A percentile compares a stretch with the other conserved stretches of the same genome.
Evolutionary conservation across 2,888 invertebrate species (phyloP).

Genomic region (Heliconius hortense): DNA sequence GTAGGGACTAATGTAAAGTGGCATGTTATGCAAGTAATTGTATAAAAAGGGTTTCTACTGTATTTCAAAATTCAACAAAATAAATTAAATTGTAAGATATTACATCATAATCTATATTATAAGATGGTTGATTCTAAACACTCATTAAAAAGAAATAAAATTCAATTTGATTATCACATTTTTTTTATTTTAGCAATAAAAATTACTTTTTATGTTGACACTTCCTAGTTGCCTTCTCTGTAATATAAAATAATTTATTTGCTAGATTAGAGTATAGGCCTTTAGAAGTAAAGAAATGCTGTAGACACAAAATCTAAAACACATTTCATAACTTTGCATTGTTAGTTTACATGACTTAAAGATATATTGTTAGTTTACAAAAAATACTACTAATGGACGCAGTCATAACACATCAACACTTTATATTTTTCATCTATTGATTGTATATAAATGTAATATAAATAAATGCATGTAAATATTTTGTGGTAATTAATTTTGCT

Average conservation of each 20-base stretch:
- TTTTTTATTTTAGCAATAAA: constrained; percentile 70
- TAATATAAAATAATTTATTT: constrained; percentile 74
- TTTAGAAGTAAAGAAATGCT: constrained; percentile 48
- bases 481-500: constrained; percentile 60
- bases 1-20: no score
- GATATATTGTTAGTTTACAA: constrained; percentile 50
- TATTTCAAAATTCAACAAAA: neutral
- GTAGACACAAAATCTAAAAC: constrained; percentile 33
- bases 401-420: constrained; percentile 57
- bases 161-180: constrained; percentile 26
- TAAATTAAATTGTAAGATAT: neutral
- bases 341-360: constrained; percentile 38
- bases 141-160: constrained; percentile 1
- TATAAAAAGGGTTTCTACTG: neutral
- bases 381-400: constrained; percentile 68
- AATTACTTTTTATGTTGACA: constrained; percentile 62
- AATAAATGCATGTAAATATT: constrained; percentile 81
- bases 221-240: constrained; percentile 53
- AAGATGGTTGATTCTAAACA: neutral
- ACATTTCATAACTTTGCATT: constrained; percentile 40
- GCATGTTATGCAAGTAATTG: no score
- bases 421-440: constrained; percentile 62
- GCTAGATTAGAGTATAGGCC: constrained; percentile 72
- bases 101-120: neutral
- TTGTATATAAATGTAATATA: constrained; percentile 78